Percentiles rank a stretch among this genome's conserved stretches.
phyloP scores from a whole-genome alignment of 1,140 invertebrate species.

The Brachionus rotundiformis region DNA sequence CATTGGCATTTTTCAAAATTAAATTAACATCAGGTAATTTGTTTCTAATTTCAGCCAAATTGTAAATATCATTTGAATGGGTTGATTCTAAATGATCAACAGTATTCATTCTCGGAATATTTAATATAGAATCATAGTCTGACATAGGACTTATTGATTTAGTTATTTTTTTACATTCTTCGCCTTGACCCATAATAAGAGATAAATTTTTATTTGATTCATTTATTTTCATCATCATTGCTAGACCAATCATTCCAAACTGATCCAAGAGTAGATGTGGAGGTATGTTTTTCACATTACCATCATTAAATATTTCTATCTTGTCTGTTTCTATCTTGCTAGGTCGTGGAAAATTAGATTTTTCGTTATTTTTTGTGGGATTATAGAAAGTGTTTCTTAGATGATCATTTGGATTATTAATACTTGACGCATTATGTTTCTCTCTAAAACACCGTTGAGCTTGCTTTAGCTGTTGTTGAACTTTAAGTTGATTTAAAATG shows the following conservation, averaged over 20 bases:
- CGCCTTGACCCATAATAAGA: background rate
- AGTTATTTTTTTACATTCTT: background rate
- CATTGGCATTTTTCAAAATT: conserved; percentile 20
- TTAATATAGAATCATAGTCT: background rate
- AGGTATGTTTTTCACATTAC: conserved; percentile 10
- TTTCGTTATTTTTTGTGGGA: background rate
- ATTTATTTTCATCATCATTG: conserved; percentile 11
- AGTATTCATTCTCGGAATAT: background rate
- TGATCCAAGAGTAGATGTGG: conserved; percentile 1
- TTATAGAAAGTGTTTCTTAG: background rate
- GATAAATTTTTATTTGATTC: background rate
- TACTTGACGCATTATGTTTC: background rate
- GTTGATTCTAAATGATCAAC: background rate
- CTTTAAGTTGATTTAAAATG: conserved; percentile 1
- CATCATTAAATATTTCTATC: conserved; percentile 16
- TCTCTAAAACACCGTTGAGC: background rate
- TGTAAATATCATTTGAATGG: background rate
- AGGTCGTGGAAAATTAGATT: background rate
- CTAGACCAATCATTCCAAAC: background rate
- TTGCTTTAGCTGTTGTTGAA: conserved; percentile 4
- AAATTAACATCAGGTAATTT: background rate
- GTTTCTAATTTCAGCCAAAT: background rate
- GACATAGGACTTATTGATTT: background rate
- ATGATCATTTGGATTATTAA: background rate
- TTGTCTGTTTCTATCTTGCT: background rate